Base-by-base conservation (phyloP, 2,113 vertebrate genomes). In the Chloropsis cyanopogon region DNA sequence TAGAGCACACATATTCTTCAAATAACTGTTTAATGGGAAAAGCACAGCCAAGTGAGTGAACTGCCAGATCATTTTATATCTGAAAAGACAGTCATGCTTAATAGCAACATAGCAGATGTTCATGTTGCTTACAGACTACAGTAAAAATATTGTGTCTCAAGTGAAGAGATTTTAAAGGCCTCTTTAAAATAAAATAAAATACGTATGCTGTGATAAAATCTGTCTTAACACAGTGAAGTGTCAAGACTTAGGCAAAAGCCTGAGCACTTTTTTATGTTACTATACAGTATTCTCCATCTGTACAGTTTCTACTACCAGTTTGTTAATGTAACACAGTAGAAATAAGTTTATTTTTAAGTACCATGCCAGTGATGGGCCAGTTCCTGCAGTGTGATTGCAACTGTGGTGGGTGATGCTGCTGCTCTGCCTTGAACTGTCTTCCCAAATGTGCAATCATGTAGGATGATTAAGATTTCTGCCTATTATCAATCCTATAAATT, bases 281-380 rank as follows among this genome's bases (percentile, higher is more conserved):
- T 50, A 3, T 47, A 31, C 25, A 39, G 7, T 64, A 35, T 60
- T 82, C 23, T 68, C 3, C 31, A 1, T 26, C 7, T 66, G 12
- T 35, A 39, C n/a, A 18, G 33, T 56, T 84, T 84, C 44, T 59
- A 9, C 25, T 77, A 37, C 20, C 14, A 39, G 8, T 59, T 90
- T 54, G 14, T 68, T 91, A 65, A 35, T 78, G 71, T 49, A 46
- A 37, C 25, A 20, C 21, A 13, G 20, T 17, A 61, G 46, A 28
- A 61, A 20, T 53, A 49, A 72, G 10, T 54, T 39, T 5, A 25
- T 53, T 88, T 93, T 87, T 41, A 69, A 68, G 11, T n/a, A 19
- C 47, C 13, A 6, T 4, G 4, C 12, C 44, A 39, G 26, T 2
- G 1, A 11, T 68, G n/a, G n/a, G n/a, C 14, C 1, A 1, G 10